A percentile compares a stretch with the other conserved stretches of the same genome.
Evolutionary conservation across 2,888 invertebrate genomes (phyloP).

Genomic region (Agapostemon virescens): DNA sequence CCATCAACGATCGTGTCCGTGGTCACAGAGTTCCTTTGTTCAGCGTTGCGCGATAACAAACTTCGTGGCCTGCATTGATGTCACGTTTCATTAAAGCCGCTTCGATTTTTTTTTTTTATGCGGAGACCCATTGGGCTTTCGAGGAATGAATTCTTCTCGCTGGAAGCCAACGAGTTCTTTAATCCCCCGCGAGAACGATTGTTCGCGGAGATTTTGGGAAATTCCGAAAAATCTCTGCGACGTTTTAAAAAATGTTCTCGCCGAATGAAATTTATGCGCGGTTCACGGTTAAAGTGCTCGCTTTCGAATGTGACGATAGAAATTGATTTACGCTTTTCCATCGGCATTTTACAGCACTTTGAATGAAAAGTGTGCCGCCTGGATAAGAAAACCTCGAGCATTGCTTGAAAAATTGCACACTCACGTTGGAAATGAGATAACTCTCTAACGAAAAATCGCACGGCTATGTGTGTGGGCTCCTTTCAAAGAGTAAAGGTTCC

Average conservation of each 20-base stretch:
- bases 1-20: constrained; percentile 19
- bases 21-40: constrained; percentile 15
- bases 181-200: background rate
- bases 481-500: background rate
- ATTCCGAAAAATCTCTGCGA: background rate
- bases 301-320: background rate
- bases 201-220: background rate
- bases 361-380: background rate
- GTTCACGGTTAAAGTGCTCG: background rate
- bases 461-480: background rate
- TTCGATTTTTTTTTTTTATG: background rate
- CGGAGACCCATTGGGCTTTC: too few relatives aligned
- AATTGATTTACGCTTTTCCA: background rate
- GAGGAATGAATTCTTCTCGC: background rate
- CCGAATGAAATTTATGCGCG: background rate
- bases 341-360: background rate
- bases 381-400: background rate
- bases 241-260: background rate
- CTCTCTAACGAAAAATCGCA: too few relatives aligned
- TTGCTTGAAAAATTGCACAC: background rate
- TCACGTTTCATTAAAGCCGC: constrained; percentile 8
- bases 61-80: background rate
- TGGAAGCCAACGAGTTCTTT: background rate
- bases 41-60: constrained; percentile 21
- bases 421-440: background rate